Percentiles rank a stretch among this genome's conserved stretches.
Conservation (phyloP, 1,140 invertebrate genomes). For the Drosophila willistoni region DNA sequence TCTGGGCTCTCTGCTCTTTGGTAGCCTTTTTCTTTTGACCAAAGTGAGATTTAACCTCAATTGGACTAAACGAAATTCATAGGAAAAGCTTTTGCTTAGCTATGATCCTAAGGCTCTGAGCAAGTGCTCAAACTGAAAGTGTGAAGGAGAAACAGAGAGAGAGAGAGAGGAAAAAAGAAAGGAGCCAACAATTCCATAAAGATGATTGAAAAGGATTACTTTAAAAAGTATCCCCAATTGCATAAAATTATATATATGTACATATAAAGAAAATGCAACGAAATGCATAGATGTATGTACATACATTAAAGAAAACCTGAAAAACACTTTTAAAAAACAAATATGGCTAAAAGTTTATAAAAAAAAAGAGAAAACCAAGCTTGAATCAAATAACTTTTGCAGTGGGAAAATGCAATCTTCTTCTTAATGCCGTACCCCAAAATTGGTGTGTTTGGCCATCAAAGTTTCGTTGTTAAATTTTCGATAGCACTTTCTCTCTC, state of each 20-base stretch:
- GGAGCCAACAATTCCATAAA: neutral
- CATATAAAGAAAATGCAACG: neutral
- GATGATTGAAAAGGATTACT: constrained; percentile 8
- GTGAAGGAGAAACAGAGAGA: neutral
- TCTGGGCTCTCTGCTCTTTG: neutral
- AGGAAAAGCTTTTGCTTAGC: constrained; percentile 2
- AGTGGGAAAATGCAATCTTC: neutral
- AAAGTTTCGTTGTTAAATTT: constrained; percentile 10
- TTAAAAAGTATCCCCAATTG: neutral
- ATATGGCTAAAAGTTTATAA: neutral
- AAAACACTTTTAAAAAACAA: neutral
- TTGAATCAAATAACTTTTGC: neutral
- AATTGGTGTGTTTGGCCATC: neutral
- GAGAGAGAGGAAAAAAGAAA: neutral
- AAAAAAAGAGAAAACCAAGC: neutral
- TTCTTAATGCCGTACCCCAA: neutral
- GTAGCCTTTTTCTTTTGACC: constrained; percentile 2
- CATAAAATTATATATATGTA: neutral
- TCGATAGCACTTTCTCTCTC: neutral
- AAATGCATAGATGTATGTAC: neutral
- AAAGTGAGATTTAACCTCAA: constrained; percentile 13
- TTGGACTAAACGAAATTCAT: constrained; percentile 11
- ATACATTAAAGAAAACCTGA: neutral
- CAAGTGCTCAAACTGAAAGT: neutral
- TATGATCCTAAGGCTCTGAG: constrained; percentile 7